These are phyloP conservation scores for Thumatha senex DNA, from an alignment of 2,888 invertebrate species.

Conservation along the genomic window DNA sequence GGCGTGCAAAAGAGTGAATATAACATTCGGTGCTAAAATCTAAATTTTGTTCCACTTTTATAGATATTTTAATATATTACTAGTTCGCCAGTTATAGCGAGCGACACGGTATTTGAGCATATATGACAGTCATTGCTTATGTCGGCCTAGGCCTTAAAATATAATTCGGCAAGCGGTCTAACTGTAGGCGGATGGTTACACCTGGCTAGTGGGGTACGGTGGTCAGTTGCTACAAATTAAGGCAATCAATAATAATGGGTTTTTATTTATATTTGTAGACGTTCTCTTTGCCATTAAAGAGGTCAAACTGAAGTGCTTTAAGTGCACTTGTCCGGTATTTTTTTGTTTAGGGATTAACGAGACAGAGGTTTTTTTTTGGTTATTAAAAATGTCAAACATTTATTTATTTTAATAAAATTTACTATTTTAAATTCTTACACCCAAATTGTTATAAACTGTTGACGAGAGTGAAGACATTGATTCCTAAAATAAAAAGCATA, in stretches of 20 bases:
- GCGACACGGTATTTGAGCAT: constrained; percentile 3
- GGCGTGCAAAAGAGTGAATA: too few relatives aligned
- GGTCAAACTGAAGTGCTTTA: too few relatives aligned
- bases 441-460: too few relatives aligned
- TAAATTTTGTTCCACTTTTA: constrained; percentile 4
- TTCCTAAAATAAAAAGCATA: too few relatives aligned
- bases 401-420: too few relatives aligned
- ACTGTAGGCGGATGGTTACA: not conserved
- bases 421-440: too few relatives aligned
- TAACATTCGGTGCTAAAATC: not conserved
- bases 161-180: constrained; percentile 4
- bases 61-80: not conserved
- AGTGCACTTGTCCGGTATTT: too few relatives aligned
- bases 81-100: constrained; percentile 3
- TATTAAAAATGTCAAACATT: too few relatives aligned
- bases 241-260: not conserved
- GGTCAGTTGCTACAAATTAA: not conserved
- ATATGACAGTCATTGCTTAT: not conserved
- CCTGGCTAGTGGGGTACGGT: not conserved
- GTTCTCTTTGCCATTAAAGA: too few relatives aligned
- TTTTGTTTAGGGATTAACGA: too few relatives aligned
- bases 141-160: not conserved
- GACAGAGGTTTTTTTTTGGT: too few relatives aligned
- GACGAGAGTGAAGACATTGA: too few relatives aligned
- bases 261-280: not conserved